A percentile compares a stretch with the other conserved stretches of the same genome.
Evolutionary conservation across 2,888 invertebrate genomes (phyloP).

Genomic region (Cerceris rybyensis): DNA sequence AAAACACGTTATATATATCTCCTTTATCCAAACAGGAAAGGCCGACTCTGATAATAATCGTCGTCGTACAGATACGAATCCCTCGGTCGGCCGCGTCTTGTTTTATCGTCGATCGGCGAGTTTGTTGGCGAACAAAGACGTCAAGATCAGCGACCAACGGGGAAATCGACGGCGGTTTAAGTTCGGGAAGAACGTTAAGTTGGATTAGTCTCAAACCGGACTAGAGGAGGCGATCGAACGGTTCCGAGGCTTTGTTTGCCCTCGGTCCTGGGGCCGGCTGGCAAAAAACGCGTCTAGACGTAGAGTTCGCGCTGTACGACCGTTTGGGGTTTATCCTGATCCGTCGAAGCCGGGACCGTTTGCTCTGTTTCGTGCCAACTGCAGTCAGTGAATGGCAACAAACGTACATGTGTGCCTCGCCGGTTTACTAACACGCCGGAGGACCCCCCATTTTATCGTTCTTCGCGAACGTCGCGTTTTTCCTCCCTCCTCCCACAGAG

Average conservation of each 20-base stretch:
- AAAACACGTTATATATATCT: too few relatives aligned
- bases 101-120: constrained; percentile 9
- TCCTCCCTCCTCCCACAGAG: constrained; percentile 22
- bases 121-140: neutral
- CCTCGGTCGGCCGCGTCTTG: neutral
- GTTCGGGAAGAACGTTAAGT: constrained; percentile 28
- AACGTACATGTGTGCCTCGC: constrained; percentile 33
- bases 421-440: constrained; percentile 43
- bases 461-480: constrained; percentile 40
- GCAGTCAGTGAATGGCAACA: constrained; percentile 53
- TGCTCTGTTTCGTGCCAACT: constrained; percentile 59
- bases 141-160: constrained; percentile 13
- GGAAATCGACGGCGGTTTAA: constrained; percentile 22
- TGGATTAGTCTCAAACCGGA: constrained; percentile 52
- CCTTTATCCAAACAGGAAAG: too few relatives aligned
- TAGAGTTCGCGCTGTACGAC: constrained; percentile 52
- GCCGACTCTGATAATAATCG: too few relatives aligned
- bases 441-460: constrained; percentile 45
- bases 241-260: constrained; percentile 63
- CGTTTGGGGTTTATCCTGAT: constrained; percentile 58
- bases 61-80: too few relatives aligned
- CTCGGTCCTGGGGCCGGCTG: constrained; percentile 51
- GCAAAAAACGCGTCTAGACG: constrained; percentile 70
- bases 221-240: constrained; percentile 58
- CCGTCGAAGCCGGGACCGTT: constrained; percentile 49